Base-by-base conservation (phyloP, 2,888 invertebrate species). In the Apamea epomidion region DNA sequence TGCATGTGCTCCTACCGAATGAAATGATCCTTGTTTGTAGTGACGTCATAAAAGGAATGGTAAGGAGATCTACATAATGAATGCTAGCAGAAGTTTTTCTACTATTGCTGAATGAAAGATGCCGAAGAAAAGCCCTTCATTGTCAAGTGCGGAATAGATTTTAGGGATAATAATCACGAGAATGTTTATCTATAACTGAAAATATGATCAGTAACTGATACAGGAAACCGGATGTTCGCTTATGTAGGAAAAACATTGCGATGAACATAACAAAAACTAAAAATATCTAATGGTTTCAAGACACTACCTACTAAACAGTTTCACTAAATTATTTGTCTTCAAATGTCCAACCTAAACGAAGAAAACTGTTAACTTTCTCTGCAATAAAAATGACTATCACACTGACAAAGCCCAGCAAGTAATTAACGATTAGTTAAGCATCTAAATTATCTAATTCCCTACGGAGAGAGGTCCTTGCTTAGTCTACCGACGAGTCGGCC, bases 341-440 rank as follows among this genome's bases (percentile, higher is more conserved):
- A 64, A 67, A 73, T 62, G 0, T 32, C 45, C 6, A 51, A 25
- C 25, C 8, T 68, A 69, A 64, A 79, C 37, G 5, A 69, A 71
- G 51, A 67, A 78, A 75, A 64, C 16, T 54, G 54, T 25, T 67
- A 76, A 82, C 42, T 69, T 78, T 79, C 67, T 65, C 37, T 72
- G 65, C 65, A 83, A 79, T 81, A 78, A 87, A 87, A 87, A 79
- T 79, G 21, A 78, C 74, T 78, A 82, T 69, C 64, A 77, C 74
- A 84, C 82, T 76, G 76, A 88, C 82, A 81, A 85, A 89, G 74
- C 72, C 78, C 88, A 81, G 80, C 80, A 45, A 90, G 84, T 88
- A 90, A 90, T 91, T 85, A 91, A 87, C 90, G 89, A 91, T 91
- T 90, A 91, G 86, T 78, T 87, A 87, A 88, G 84, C 84, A 85